These are phyloP conservation scores for Megamerina dolium DNA, from an alignment of 2,888 invertebrate genomes.

Conservation along the genomic window DNA sequence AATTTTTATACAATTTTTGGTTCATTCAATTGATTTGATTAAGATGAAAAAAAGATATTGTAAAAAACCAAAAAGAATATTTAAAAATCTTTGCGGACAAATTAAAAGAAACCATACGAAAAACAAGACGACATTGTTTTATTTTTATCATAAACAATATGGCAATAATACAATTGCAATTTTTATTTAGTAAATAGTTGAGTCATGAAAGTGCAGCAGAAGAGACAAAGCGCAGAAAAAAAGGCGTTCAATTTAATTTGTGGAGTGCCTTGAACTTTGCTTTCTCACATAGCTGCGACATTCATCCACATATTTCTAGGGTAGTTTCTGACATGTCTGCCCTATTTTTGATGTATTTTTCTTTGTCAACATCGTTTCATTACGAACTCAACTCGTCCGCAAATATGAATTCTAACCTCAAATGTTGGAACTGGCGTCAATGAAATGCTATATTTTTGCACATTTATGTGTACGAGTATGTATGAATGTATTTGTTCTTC, in stretches of 20 bases:
- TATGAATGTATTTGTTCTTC: too few species aligned
- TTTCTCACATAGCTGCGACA: neutral
- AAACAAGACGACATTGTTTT: constrained; percentile 7
- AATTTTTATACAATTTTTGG: constrained; percentile 8
- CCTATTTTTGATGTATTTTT: neutral
- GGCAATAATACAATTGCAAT: too few species aligned
- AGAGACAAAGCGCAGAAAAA: neutral
- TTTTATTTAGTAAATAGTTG: too few species aligned
- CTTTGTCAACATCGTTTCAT: neutral
- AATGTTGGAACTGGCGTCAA: neutral
- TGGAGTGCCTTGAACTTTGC: constrained; percentile 11
- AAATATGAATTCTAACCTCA: neutral
- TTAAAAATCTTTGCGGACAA: constrained; percentile 13
- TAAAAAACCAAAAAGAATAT: constrained; percentile 6
- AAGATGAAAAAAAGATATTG: constrained; percentile 6
- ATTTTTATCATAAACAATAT: constrained; percentile 6
- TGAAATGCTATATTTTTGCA: too few species aligned
- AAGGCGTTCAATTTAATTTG: too few species aligned
- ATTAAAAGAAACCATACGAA: constrained; percentile 16
- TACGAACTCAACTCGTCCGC: too few species aligned
- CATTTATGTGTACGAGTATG: too few species aligned
- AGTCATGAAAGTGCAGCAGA: neutral
- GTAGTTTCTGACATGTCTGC: neutral
- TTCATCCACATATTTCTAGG: neutral
- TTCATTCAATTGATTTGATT: constrained; percentile 16